Evolutionary conservation across 2,888 invertebrate species (phyloP), one percentile per base, ranked within the genome.

Genomic region (Cactoblastis cactorum): DNA sequence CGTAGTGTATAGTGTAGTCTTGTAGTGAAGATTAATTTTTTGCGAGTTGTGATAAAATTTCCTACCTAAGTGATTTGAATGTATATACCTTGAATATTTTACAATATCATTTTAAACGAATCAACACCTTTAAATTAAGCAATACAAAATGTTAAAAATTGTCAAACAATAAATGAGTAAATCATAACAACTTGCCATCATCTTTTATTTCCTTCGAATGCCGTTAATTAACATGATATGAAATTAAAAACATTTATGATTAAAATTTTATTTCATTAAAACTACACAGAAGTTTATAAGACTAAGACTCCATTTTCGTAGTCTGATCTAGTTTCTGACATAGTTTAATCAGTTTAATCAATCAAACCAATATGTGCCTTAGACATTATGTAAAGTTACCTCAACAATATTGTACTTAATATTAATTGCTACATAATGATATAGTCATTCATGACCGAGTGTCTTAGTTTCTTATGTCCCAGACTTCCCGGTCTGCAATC

Each of bases 401-500:
- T 79, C 73, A 84, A 85, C 84, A 84, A 82, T 80, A 86, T 88
- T 88, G 88, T 88, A 86, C 88, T 88, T 88, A 87, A 82, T 65
- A 77, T 75, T 85, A 83, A 74, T n/a, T 59, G 65, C 80, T 83
- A 79, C 72, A 67, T 67, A 75, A 80, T 74, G 77, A 77, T 80
- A 83, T 72, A 72, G 64, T 67, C 65, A 63, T 64, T 57, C 53
- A 56, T 54, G 54, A 59, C 58, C 57, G 62, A 59, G 54, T 53
- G 51, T 50, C 45, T n/a, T 28, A 54, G 51, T 46, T 45, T 39
- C 47, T 47, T 32, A 12, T 34, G 17, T 17, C n/a, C 18, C 32
- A 37, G 22, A 24, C 24, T 22, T 24, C 14, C 18, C 18, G 6
- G 43, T 28, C 15, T 9, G 22, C 22, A 24, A 18, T 11, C 22